A percentile compares a stretch with the other conserved stretches of the same genome.
These are phyloP conservation scores for Drosophila trapezifrons DNA, from an alignment of 1,140 invertebrate genomes.

Conservation along the genomic window DNA sequence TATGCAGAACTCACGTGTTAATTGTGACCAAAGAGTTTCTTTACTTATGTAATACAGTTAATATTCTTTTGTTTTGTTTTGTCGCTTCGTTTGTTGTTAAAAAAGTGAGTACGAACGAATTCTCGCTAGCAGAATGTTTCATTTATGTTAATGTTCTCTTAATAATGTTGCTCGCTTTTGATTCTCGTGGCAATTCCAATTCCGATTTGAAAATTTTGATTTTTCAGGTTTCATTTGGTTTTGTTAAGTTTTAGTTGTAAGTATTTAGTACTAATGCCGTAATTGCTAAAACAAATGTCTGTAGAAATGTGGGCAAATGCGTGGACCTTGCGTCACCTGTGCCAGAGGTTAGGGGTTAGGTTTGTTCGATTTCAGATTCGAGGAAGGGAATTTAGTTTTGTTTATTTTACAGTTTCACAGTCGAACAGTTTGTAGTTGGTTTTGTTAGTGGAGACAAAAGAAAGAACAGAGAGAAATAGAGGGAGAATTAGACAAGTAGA, in stretches of 20 bases:
- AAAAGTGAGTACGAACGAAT: constrained; percentile 70
- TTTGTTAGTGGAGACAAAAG: constrained; percentile 64
- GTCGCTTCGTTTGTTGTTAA: constrained; percentile 43
- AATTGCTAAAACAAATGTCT: constrained; percentile 81
- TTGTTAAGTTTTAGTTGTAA: constrained; percentile 60
- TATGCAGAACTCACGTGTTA: constrained; percentile 78
- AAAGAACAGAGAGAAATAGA: constrained; percentile 74
- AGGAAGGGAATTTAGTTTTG: constrained; percentile 34
- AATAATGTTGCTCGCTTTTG: constrained; percentile 62
- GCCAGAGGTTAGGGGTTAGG: constrained; percentile 29
- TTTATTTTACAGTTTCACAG: constrained; percentile 47
- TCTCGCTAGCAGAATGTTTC: constrained; percentile 56
- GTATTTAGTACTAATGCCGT: constrained; percentile 70
- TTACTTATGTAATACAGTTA: constrained; percentile 59
- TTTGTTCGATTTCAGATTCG: constrained; percentile 39
- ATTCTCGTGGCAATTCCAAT: constrained; percentile 74
- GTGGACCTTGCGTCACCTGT: constrained; percentile 77
- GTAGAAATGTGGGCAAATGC: constrained; percentile 75
- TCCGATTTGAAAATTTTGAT: constrained; percentile 61
- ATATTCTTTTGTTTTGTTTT: constrained; percentile 52
- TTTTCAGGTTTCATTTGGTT: constrained; percentile 34
- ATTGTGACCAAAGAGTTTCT: constrained; percentile 70
- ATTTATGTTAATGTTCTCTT: constrained; percentile 50
- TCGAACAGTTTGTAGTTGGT: constrained; percentile 47
- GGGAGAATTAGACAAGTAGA: constrained; percentile 70